Conservation (phyloP, 2,797 vertebrate species). For the Austrolebias charrua region DNA sequence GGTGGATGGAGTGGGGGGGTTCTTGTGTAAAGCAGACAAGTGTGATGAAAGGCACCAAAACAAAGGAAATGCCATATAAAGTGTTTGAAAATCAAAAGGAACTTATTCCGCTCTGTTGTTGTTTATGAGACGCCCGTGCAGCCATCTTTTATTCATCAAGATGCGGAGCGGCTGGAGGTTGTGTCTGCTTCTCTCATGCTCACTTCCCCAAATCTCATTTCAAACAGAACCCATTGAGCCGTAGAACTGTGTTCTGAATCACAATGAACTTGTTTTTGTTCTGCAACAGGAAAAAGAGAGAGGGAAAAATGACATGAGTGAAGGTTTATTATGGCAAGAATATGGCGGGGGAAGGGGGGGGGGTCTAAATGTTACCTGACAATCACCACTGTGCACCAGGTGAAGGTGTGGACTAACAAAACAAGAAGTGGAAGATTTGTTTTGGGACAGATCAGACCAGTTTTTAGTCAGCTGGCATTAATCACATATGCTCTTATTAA, state of each 20-base stretch:
- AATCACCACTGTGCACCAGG: constrained; percentile 50
- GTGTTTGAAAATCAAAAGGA: constrained; percentile 72
- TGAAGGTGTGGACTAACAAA: constrained; percentile 35
- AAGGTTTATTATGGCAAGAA: constrained; percentile 49
- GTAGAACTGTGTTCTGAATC: constrained; percentile 68
- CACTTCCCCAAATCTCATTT: constrained; percentile 78
- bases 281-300: constrained; percentile 30
- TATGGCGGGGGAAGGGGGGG: background rate
- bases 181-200: constrained; percentile 63
- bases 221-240: constrained; percentile 72
- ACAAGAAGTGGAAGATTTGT: constrained; percentile 54
- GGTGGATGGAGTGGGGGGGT: constrained; percentile 20
- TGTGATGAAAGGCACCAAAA: constrained; percentile 60
- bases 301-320: constrained; percentile 23
- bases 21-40: constrained; percentile 45
- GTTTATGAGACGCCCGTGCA: constrained; percentile 62
- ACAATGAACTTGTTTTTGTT: constrained; percentile 75
- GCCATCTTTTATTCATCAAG: constrained; percentile 81
- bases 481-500: constrained; percentile 16
- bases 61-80: constrained; percentile 72
- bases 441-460: constrained; percentile 41
- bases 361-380: constrained; percentile 74
- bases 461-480: constrained; percentile 23
- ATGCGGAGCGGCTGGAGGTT: constrained; percentile 60
- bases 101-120: constrained; percentile 76